Conservation (phyloP, 2,113 vertebrate species). For the mouse (Mus musculus) region DNA sequence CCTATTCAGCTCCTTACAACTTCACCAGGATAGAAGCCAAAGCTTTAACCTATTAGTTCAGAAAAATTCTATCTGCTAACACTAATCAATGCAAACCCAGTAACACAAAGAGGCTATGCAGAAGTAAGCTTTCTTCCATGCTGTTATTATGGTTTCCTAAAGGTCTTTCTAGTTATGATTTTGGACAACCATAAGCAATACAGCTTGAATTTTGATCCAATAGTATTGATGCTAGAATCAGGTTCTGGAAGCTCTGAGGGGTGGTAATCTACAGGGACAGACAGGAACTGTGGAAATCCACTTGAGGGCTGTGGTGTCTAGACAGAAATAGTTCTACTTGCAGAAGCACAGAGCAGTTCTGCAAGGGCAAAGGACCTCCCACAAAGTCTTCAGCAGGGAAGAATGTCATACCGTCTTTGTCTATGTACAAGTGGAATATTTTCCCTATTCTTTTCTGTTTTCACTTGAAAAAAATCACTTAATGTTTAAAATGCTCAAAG, state of each 20-base stretch:
- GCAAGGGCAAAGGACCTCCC: not conserved
- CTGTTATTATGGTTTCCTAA: not conserved
- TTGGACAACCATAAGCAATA: not conserved
- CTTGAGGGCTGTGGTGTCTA: not conserved
- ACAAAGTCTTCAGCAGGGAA: not conserved
- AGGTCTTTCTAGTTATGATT: not conserved
- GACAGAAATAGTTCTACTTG: not conserved
- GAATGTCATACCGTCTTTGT: not conserved
- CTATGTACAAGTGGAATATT: not conserved
- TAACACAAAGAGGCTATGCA: not conserved
- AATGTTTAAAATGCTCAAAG: not conserved
- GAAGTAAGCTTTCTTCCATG: not conserved
- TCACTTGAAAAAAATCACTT: not conserved
- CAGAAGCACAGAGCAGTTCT: not conserved
- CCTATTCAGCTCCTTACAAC: not conserved
- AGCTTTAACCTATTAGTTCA: not conserved
- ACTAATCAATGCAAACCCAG: not conserved
- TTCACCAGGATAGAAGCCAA: not conserved
- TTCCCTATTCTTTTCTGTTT: not conserved
- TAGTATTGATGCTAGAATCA: not conserved
- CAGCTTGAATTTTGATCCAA: not conserved
- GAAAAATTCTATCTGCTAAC: not conserved
- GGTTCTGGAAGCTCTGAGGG: not conserved
- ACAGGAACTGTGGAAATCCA: not conserved
- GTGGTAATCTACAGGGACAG: too few relatives aligned